A percentile compares a stretch with the other conserved stretches of the same genome.
Evolutionary conservation across 2,888 invertebrate genomes (phyloP).

Genomic region (Frankliniella fusca): DNA sequence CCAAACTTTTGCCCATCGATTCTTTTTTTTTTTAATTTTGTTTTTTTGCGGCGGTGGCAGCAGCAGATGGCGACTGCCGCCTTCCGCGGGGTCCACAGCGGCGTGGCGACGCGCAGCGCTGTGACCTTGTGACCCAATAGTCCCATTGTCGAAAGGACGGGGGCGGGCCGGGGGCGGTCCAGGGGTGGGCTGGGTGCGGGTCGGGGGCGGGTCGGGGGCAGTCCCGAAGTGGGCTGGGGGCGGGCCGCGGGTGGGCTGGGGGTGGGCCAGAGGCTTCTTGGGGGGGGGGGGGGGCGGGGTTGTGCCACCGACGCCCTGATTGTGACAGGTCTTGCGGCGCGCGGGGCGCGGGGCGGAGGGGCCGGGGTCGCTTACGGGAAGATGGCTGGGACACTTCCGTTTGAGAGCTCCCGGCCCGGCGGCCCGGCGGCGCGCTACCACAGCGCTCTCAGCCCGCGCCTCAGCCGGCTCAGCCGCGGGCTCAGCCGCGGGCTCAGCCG

Average conservation of each 20-base stretch:
- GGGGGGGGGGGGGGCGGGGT: not conserved
- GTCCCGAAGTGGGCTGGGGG: too few species aligned
- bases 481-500: too few species aligned
- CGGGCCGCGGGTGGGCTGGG: not conserved
- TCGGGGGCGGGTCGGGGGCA: not conserved
- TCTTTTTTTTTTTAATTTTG: too few species aligned
- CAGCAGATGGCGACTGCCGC: not conserved
- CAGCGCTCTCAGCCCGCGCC: too few species aligned
- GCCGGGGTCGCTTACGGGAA: not conserved
- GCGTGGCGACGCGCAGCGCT: not conserved
- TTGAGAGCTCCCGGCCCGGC: not conserved
- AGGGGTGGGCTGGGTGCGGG: not conserved
- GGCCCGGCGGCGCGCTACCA: not conserved
- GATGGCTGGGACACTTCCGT: slow-evolving; percentile 15
- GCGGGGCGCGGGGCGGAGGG: not conserved
- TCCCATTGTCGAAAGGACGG: not conserved
- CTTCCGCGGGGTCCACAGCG: not conserved
- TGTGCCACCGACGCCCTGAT: not conserved
- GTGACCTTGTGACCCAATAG: slow-evolving; percentile 17
- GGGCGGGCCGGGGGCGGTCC: not conserved
- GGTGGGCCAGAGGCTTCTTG: too few species aligned
- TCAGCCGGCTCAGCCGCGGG: not conserved
- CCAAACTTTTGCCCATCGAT: slow-evolving; percentile 5
- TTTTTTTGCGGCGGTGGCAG: not conserved
- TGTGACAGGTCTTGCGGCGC: slow-evolving; percentile 1